These are phyloP conservation scores for Hippocampus comes DNA, from an alignment of 2,113 vertebrate genomes.

Conservation along the genomic window DNA sequence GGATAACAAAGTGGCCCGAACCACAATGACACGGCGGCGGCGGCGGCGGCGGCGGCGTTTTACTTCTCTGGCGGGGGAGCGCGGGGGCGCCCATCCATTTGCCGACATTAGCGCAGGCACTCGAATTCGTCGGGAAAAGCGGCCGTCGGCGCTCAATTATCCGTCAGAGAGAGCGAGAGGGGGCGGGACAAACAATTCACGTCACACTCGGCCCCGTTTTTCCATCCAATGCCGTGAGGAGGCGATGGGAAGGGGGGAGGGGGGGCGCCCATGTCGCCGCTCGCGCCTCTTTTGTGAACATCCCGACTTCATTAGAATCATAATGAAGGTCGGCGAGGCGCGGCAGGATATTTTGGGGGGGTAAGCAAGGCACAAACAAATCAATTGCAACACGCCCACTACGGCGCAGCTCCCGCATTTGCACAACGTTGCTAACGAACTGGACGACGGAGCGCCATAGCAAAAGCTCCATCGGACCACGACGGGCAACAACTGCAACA, in stretches of 20 bases:
- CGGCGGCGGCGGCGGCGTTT: not conserved
- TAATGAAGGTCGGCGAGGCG: slow-evolving; percentile 58
- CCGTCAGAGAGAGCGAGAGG: slow-evolving; percentile 41
- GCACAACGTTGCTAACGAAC: not conserved
- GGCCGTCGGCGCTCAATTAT: slow-evolving; percentile 68
- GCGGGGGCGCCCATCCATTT: slow-evolving; percentile 66
- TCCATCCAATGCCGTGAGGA: not conserved
- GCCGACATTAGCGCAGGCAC: slow-evolving; percentile 69
- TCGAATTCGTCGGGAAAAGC: slow-evolving; percentile 70
- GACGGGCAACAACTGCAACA: not conserved
- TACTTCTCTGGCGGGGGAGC: slow-evolving; percentile 27
- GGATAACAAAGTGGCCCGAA: not conserved
- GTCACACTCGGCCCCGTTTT: slow-evolving; percentile 20
- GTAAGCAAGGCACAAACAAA: slow-evolving; percentile 52
- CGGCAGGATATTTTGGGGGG: slow-evolving; percentile 53
- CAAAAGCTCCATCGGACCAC: slow-evolving; percentile 6
- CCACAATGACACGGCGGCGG: not conserved
- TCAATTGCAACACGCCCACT: slow-evolving; percentile 52
- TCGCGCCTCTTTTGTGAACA: slow-evolving; percentile 48
- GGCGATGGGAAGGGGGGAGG: not conserved
- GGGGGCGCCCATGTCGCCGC: slow-evolving; percentile 29
- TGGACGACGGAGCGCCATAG: slow-evolving; percentile 20
- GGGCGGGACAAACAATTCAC: slow-evolving; percentile 43
- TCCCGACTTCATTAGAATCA: slow-evolving; percentile 67
- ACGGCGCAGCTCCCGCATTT: slow-evolving; percentile 44